Evolutionary conservation across 1,140 invertebrate species (phyloP), one percentile per base, ranked within the genome.

Genomic region (Danaus melanippus): DNA sequence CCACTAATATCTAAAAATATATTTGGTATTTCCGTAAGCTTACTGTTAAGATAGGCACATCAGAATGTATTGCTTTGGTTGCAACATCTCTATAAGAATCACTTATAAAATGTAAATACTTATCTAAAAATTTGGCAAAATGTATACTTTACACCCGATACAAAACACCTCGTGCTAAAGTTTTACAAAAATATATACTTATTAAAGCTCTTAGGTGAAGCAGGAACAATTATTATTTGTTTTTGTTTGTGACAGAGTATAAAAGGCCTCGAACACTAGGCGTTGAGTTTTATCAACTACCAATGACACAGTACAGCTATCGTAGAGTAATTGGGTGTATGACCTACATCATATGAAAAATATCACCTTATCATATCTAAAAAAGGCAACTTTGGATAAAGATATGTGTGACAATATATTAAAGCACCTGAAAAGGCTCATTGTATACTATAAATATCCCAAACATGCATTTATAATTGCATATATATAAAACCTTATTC

Each of bases 311-410:
- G 58, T 64, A 68, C 67, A 61, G 71, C 70, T 80, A 84, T 81
- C 67, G 58, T 70, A 77, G 67, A 73, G 73, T 72, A 69, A 80
- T 77, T 74, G 78, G 76, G 71, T 67, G 71, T 78, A 65, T 77
- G 70, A 80, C 80, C 72, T 75, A 84, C 76, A 77, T 81, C 73
- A 78, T 62, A 75, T 63, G 62, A 69, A 71, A 67, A 76, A 81
- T 78, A 82, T 82, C 73, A 77, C 76, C 78, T 76, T 80, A 81
- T 81, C 76, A 79, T 84, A 77, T 86, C 73, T 82, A 83, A 82
- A 15, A 69, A 87, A 88, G 85, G 86, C 86, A 88, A 87, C 84
- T 83, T 86, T 86, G 81, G 79, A 79, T 87, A 71, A 63, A 86
- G 83, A 86, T 86, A 86, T 84, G 83, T 82, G 68, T 72, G 67